Conservation (phyloP, 2,888 invertebrate species). For the Drosophila neotestacea region DNA sequence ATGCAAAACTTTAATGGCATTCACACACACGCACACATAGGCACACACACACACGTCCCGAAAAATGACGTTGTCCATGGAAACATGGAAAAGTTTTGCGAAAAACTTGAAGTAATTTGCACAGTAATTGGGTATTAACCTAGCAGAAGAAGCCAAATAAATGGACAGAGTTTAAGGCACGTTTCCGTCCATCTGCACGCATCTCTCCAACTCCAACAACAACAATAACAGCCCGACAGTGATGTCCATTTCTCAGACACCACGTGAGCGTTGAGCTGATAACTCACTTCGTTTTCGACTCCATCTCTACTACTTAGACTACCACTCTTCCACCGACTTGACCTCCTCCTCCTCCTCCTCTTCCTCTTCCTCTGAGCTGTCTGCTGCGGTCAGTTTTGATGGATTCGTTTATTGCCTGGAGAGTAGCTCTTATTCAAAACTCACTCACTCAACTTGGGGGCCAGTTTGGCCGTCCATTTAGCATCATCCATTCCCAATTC, state of each 20-base stretch:
- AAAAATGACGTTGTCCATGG: conserved; percentile 45
- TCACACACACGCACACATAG: conserved; percentile 22
- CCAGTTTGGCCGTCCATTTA: conserved; percentile 50
- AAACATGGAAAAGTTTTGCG: conserved; percentile 39
- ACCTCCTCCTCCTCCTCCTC: background rate
- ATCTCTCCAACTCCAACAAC: conserved; percentile 5
- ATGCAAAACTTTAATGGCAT: conserved; percentile 70
- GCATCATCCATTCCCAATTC: background rate
- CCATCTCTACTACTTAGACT: background rate
- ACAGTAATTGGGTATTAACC: conserved; percentile 85
- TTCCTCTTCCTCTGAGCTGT: conserved; percentile 1
- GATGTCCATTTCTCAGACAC: conserved; percentile 58
- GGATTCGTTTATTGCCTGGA: conserved; percentile 58
- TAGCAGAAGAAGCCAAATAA: conserved; percentile 77
- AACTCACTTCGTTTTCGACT: background rate
- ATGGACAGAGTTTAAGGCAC: conserved; percentile 73
- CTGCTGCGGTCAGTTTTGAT: conserved; percentile 69
- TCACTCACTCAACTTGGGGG: conserved; percentile 44
- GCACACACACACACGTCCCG: conserved; percentile 12
- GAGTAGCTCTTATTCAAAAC: conserved; percentile 69
- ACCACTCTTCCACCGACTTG: background rate
- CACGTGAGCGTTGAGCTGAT: conserved; percentile 39
- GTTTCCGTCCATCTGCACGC: conserved; percentile 37
- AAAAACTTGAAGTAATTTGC: conserved; percentile 83
- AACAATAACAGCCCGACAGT: conserved; percentile 37